These are phyloP conservation scores for Coryphaenoides rupestris DNA, from an alignment of 2,113 vertebrate species.

Conservation along the genomic window DNA sequence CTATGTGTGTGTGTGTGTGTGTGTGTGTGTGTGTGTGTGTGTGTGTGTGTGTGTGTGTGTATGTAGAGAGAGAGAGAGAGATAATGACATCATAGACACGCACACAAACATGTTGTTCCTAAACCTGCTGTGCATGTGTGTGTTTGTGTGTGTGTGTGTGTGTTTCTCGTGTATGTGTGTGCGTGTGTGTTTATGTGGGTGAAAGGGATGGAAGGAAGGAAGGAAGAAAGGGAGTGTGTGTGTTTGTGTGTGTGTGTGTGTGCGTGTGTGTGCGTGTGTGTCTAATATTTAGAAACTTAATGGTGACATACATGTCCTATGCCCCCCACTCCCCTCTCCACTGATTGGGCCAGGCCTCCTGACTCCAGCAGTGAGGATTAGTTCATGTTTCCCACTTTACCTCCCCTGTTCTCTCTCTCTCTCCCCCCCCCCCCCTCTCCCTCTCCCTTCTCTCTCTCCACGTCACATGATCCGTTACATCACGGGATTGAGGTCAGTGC, in stretches of 20 bases:
- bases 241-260: background rate
- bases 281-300: conserved; percentile 54
- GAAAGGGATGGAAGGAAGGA: background rate
- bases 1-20: conserved; percentile 21
- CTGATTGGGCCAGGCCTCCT: conserved; percentile 57
- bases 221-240: background rate
- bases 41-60: background rate
- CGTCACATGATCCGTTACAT: conserved; percentile 70
- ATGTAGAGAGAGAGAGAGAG: conserved; percentile 8
- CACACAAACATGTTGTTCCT: conserved; percentile 62
- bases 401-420: conserved; percentile 12
- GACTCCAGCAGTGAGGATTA: conserved; percentile 50
- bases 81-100: conserved; percentile 28
- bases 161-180: background rate
- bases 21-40: conserved; percentile 14
- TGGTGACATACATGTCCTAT: conserved; percentile 24
- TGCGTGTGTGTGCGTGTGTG: background rate
- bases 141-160: background rate
- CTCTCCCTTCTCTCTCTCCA: conserved; percentile 11
- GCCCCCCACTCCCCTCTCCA: conserved; percentile 24
- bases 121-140: background rate
- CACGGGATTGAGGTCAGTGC: conserved; percentile 68
- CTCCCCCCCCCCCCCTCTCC: no score
- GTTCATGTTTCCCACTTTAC: conserved; percentile 56
- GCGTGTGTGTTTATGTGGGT: no score